Evolutionary conservation across 2,888 invertebrate species (phyloP).

Genomic region (Nycteola revayana): DNA sequence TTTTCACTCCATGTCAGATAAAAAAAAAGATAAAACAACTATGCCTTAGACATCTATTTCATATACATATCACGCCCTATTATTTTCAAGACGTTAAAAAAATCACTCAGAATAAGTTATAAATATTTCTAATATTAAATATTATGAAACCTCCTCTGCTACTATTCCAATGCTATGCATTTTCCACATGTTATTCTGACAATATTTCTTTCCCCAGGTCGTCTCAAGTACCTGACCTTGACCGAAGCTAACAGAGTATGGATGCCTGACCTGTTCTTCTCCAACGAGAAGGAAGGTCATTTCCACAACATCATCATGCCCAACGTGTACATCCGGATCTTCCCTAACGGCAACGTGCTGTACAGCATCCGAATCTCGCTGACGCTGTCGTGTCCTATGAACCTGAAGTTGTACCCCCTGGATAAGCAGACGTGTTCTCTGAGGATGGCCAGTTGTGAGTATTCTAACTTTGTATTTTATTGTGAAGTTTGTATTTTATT

Average conservation of each 20-base stretch:
- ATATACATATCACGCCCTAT: too few species aligned
- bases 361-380: constrained; percentile 99
- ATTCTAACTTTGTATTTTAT: too few species aligned
- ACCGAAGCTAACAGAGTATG: constrained; percentile 97
- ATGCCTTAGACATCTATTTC: too few species aligned
- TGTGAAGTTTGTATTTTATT: too few species aligned
- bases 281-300: constrained; percentile 98
- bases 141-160: too few species aligned
- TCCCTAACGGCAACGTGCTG: constrained; percentile 96
- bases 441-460: constrained; percentile 98
- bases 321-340: constrained; percentile 97
- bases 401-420: constrained; percentile 97
- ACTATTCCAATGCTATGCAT: too few species aligned
- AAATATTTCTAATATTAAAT: too few species aligned
- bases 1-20: too few species aligned
- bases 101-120: too few species aligned
- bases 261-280: constrained; percentile 99
- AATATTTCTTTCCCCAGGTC: constrained; percentile 77
- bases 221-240: constrained; percentile 94
- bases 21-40: too few species aligned
- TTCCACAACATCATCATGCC: constrained; percentile 99
- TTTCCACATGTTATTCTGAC: too few species aligned
- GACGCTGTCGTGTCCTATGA: constrained; percentile 98
- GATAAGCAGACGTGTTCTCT: constrained; percentile 97
- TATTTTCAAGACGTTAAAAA: too few species aligned